A percentile compares a stretch with the other conserved stretches of the same genome.
Conservation (phyloP, 2,113 vertebrate species). For the Semicossyphus pulcher region DNA sequence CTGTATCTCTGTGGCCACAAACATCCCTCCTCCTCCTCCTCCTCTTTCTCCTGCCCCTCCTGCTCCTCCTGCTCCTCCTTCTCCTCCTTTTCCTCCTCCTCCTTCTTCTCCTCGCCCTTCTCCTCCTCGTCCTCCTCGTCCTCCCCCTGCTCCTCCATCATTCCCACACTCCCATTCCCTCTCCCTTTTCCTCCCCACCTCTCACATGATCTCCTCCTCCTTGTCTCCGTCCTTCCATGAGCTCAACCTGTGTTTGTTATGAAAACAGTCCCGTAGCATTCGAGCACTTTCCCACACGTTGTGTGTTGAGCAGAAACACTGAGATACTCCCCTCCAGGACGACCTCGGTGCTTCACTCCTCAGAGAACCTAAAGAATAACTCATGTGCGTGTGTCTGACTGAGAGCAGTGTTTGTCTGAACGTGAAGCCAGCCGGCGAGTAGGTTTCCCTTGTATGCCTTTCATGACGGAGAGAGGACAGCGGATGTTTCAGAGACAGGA, state of each 20-base stretch:
- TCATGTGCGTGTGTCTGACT: too few species aligned
- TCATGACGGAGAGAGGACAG: too few species aligned
- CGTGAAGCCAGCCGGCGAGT: too few species aligned
- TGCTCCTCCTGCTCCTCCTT: background rate
- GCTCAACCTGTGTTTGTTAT: conserved; percentile 46
- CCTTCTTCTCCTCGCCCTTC: background rate
- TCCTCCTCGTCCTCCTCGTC: background rate
- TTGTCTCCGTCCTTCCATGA: conserved; percentile 16
- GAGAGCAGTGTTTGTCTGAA: too few species aligned
- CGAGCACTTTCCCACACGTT: conserved; percentile 16
- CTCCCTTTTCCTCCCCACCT: background rate
- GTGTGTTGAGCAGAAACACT: background rate
- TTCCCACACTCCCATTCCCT: too few species aligned
- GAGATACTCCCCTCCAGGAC: too few species aligned
- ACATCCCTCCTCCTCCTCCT: background rate
- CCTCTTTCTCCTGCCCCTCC: too few species aligned
- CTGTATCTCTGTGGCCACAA: background rate
- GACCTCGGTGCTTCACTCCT: too few species aligned
- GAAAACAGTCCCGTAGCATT: conserved; percentile 47
- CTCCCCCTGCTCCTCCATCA: background rate
- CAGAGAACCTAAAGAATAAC: too few species aligned
- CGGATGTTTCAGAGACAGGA: too few species aligned
- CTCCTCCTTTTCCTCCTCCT: background rate
- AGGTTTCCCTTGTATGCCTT: too few species aligned
- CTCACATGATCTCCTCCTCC: background rate